Percentiles rank a stretch among this genome's conserved stretches.
These are phyloP conservation scores for Montipora cactus DNA, from an alignment of 64 coral and sea anemone genomes.

Conservation along the genomic window DNA sequence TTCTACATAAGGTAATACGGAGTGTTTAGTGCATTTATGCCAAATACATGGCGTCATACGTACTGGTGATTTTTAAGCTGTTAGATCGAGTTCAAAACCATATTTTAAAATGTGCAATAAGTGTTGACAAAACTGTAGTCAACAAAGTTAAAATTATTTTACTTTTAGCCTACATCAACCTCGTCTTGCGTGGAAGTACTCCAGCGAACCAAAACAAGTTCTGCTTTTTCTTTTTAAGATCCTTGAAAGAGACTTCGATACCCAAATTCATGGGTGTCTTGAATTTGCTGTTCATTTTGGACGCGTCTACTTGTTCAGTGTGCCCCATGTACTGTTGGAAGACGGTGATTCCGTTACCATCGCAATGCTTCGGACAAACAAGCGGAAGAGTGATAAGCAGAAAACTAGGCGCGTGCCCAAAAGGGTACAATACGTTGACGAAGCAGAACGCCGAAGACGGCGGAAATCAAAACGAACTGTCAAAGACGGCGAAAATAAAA, in stretches of 20 bases:
- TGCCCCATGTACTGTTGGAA: conserved; percentile 84
- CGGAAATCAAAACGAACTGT: not conserved
- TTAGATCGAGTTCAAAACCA: too few species aligned
- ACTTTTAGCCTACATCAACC: too few species aligned
- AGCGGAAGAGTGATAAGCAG: not conserved
- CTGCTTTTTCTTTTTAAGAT: conserved; percentile 16
- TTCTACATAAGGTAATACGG: too few species aligned
- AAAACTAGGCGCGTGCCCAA: not conserved
- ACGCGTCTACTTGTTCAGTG: conserved; percentile 84
- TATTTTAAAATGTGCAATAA: too few species aligned
- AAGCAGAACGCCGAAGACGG: not conserved
- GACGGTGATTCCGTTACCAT: conserved; percentile 84
- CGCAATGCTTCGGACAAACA: conserved; percentile 74
- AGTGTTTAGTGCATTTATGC: not conserved
- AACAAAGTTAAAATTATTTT: too few species aligned
- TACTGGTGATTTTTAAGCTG: accelerated
- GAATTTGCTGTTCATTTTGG: conserved; percentile 97
- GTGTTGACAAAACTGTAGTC: too few species aligned
- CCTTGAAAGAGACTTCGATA: conserved; percentile 72
- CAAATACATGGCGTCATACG: too few species aligned
- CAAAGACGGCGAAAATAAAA: conserved; percentile 17
- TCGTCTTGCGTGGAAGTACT: too few species aligned
- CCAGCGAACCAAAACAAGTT: too few species aligned
- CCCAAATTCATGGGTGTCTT: conserved; percentile 56
- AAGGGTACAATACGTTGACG: not conserved